Evolutionary conservation across 1,140 invertebrate species (phyloP), one percentile per base, ranked within the genome.

Genomic region (Dinoponera quadriceps): DNA sequence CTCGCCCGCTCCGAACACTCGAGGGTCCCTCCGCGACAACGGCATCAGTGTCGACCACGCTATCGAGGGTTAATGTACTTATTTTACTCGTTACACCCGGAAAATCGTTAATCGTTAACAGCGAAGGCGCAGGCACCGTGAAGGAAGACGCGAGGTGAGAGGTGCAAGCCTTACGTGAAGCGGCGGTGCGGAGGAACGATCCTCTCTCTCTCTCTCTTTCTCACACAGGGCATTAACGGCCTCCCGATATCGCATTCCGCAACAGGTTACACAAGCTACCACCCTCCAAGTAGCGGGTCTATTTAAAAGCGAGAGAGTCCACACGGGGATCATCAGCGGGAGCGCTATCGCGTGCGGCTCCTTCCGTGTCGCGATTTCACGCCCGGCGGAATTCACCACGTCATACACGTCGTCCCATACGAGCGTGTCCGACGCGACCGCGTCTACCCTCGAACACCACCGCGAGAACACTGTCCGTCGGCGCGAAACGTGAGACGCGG

Each of bases 201-300:
- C 7, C 33, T 33, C 7, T 33, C 33, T 33, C 7, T 33, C 33
- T 33, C 2, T 33, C 33, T 33, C 33, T 7, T 0, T 44, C 38
- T 78, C 20, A 68, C 33, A 33, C 13, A n/a, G 13, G 27, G 9
- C 33, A 72, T 55, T 63, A 48, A 69, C 44, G 33, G 7, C 44
- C 14, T 51, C 59, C 85, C 14, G 16, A 65, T 55, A 44, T 57
- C 25, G 3, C 57, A 51, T 81, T 68, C 63, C 27, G 84, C 77
- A 82, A 86, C 78, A 86, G 71, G 78, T 86, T 86, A 85, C 57
- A 44, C 49, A n/a, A n/a, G 20, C 38, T 65, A 22, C 29, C 27
- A 62, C 16, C 44, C 78, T 54, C 25, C 44, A 33, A 77, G 25
- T 65, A 25, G 38, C 38, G 9, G 48, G 13, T 57, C n/a, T 22